Evolutionary conservation across 2,113 vertebrate genomes (phyloP).

Genomic region (Micromys minutus): DNA sequence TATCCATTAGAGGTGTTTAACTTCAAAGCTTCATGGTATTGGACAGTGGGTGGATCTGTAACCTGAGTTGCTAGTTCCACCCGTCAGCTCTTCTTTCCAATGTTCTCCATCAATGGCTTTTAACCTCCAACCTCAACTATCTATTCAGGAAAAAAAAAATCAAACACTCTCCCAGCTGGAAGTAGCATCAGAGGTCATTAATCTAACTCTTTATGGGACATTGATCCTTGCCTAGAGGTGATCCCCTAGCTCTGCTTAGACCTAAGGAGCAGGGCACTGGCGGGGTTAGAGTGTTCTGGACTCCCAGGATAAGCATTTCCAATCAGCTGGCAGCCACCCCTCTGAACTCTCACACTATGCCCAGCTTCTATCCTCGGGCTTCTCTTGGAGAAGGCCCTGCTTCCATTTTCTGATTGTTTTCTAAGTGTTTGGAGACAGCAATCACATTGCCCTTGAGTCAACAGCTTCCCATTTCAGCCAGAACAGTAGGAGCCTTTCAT

Average conservation of each 20-base stretch:
- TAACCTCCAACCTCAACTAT: conserved; percentile 24
- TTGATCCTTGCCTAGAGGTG: neutral
- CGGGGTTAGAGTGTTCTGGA: neutral
- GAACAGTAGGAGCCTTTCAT: neutral
- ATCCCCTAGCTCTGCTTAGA: neutral
- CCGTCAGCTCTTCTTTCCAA: neutral
- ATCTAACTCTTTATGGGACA: conserved; percentile 9
- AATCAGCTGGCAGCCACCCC: neutral
- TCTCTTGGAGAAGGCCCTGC: neutral
- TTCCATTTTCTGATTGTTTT: conserved; percentile 15
- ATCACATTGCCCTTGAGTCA: neutral
- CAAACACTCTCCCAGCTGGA: conserved; percentile 14
- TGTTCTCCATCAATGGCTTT: neutral
- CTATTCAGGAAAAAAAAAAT: conserved; percentile 61
- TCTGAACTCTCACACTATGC: neutral
- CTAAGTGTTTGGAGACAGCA: conserved; percentile 20
- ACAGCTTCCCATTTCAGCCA: neutral
- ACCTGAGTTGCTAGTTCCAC: neutral
- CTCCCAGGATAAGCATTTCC: neutral
- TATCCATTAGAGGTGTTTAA: conserved; percentile 5
- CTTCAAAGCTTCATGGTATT: neutral
- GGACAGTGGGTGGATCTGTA: neutral
- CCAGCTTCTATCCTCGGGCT: neutral
- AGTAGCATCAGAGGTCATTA: conserved; percentile 47
- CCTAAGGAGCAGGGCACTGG: too few relatives aligned